Percentiles rank a stretch among this genome's conserved stretches.
Evolutionary conservation across 2,888 invertebrate genomes (phyloP).

Genomic region (Gryllus longicercus): DNA sequence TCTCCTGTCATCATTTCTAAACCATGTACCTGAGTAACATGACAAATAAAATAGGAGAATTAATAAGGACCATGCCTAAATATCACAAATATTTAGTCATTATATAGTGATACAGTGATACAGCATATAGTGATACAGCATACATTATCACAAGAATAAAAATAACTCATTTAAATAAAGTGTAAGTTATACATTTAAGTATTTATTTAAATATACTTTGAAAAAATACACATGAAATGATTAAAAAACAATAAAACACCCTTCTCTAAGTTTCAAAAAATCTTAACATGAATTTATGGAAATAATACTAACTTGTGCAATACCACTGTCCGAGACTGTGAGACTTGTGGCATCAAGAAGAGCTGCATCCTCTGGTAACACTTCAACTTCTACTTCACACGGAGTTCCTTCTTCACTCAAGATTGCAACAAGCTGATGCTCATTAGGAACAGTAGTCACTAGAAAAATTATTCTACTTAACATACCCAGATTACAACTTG

Average conservation of each 20-base stretch:
- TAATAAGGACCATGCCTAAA: neutral
- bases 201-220: neutral
- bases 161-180: too few relatives aligned
- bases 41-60: too few relatives aligned
- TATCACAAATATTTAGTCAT: neutral
- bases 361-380: constrained; percentile 44
- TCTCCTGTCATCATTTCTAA: constrained; percentile 37
- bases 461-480: neutral
- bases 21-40: constrained; percentile 38
- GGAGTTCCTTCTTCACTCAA: constrained; percentile 37
- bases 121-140: too few relatives aligned
- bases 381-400: constrained; percentile 42
- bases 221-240: neutral
- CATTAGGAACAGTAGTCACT: constrained; percentile 18
- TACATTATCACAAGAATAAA: too few relatives aligned
- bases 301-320: constrained; percentile 24
- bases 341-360: constrained; percentile 36
- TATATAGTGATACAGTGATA: too few relatives aligned
- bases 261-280: neutral
- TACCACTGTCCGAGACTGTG: constrained; percentile 29
- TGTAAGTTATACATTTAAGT: neutral
- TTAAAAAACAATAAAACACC: too few relatives aligned
- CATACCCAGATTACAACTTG: too few relatives aligned
- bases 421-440: constrained; percentile 39
- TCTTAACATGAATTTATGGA: neutral